Conservation (phyloP, 2,888 invertebrate genomes). For the Monopis laevigella region DNA sequence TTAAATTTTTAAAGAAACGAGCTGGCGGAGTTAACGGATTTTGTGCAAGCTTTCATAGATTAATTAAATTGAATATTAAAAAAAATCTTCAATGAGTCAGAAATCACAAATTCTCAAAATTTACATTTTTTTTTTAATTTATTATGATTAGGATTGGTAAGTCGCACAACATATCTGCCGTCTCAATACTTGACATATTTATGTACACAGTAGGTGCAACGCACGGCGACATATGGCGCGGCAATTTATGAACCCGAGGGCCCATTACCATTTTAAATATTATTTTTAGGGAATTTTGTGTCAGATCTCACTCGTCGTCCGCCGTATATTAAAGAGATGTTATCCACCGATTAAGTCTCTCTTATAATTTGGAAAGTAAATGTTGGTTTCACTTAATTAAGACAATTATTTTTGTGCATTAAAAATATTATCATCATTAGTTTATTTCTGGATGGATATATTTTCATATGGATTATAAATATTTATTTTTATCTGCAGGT, state of each 20-base stretch:
- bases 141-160: conserved; percentile 9
- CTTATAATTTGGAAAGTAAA: conserved; percentile 43
- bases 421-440: too few relatives aligned
- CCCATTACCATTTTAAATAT: conserved; percentile 69
- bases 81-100: too few relatives aligned
- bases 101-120: too few relatives aligned
- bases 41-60: too few relatives aligned
- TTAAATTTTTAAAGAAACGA: too few relatives aligned
- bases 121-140: too few relatives aligned
- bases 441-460: too few relatives aligned
- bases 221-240: conserved; percentile 60
- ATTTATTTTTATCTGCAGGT: too few relatives aligned
- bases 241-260: conserved; percentile 62
- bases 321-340: conserved; percentile 61
- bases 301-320: conserved; percentile 65
- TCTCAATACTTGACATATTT: conserved; percentile 65
- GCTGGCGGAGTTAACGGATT: too few relatives aligned
- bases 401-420: conserved; percentile 22
- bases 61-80: too few relatives aligned
- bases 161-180: conserved; percentile 35
- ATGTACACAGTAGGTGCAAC: conserved; percentile 64
- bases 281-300: conserved; percentile 68
- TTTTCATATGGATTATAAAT: too few relatives aligned
- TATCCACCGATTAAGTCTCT: conserved; percentile 62
- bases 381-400: conserved; percentile 56